Evolutionary conservation across 2,797 vertebrate genomes (phyloP), one percentile per base, ranked within the genome.

Genomic region (Heteromormyrus szaboi): DNA sequence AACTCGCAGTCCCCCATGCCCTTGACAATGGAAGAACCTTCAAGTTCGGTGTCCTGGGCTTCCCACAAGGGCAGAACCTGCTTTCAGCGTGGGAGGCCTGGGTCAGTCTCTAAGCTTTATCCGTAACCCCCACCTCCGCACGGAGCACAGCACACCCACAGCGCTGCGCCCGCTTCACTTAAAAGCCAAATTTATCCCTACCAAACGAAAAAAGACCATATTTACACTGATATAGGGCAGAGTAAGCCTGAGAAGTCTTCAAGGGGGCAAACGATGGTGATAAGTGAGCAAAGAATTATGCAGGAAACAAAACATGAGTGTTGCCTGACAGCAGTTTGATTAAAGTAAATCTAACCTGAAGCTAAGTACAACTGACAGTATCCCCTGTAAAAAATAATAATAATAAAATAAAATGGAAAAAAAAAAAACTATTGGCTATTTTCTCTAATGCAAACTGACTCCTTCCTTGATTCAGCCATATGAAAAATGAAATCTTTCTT

Each of bases 381-480:
- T 8, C 79, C 76, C 56, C 41, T 53, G 25, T 33, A 53, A 53
- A 53, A 51, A 25, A 56, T 7, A 25, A 59, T n/a, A 56, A 56
- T 56, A 56, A 59, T 22, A 62, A 62, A 62, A 62, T 62, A 62
- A 62, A 25, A 62, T 62, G 8, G 8, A 79, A 76, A 50, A 5
- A 9, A 29, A 9, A 29, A 68, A 68, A 68, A 37, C 12, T 14
- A 53, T 53, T 53, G 48, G 12, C 7, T 54, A 92, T 89, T 72
- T 59, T 87, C 89, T 89, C 89, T 90, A 92, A 54, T 91, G 46
- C 90, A 88, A 54, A 90, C 90, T 89, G 37, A 29, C 87, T 89
- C 81, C 85, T 88, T 90, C 79, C 89, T 87, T 86, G 53, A 87
- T 90, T 87, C 88, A n/a, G 29, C 8, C 4, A 76, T 37, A 87